A percentile compares a stretch with the other conserved stretches of the same genome.
Conservation (phyloP, 1,140 invertebrate genomes). For the Araneus ventricosus region DNA sequence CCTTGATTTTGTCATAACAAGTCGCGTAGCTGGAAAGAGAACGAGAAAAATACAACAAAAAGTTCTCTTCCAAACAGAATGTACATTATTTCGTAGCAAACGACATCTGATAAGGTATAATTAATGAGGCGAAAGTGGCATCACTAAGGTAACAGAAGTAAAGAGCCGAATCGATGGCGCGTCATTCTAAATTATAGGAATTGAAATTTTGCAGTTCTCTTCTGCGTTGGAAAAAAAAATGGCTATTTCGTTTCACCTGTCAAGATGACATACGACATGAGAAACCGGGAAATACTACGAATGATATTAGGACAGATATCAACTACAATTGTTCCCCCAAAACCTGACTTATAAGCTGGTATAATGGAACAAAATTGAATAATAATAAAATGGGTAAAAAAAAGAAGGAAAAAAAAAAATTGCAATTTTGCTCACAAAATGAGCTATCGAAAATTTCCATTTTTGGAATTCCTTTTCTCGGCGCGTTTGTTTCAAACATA, state of each 20-base stretch:
- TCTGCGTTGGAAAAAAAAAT: slow-evolving; percentile 46
- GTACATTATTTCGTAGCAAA: slow-evolving; percentile 58
- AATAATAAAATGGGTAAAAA: background rate
- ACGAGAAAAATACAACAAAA: background rate
- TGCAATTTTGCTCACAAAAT: slow-evolving; percentile 50
- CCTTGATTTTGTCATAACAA: slow-evolving; percentile 45
- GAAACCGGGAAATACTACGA: background rate
- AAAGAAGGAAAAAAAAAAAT: background rate
- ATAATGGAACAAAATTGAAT: slow-evolving; percentile 46
- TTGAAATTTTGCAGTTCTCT: slow-evolving; percentile 65
- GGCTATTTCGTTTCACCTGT: slow-evolving; percentile 60
- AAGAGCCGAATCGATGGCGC: slow-evolving; percentile 36
- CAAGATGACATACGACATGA: slow-evolving; percentile 62
- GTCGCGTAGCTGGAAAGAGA: background rate
- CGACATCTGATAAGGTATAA: slow-evolving; percentile 70
- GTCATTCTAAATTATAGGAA: slow-evolving; percentile 70
- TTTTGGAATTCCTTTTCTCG: background rate
- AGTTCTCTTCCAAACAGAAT: slow-evolving; percentile 29
- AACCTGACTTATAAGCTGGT: slow-evolving; percentile 55
- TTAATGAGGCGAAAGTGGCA: slow-evolving; percentile 64
- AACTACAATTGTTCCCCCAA: slow-evolving; percentile 52
- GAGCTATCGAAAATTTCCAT: slow-evolving; percentile 50
- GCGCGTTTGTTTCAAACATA: slow-evolving; percentile 52
- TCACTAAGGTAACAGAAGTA: slow-evolving; percentile 18
- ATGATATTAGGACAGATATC: slow-evolving; percentile 54